Conservation (phyloP, 2,888 invertebrate genomes). For the Lottia gigantea region DNA sequence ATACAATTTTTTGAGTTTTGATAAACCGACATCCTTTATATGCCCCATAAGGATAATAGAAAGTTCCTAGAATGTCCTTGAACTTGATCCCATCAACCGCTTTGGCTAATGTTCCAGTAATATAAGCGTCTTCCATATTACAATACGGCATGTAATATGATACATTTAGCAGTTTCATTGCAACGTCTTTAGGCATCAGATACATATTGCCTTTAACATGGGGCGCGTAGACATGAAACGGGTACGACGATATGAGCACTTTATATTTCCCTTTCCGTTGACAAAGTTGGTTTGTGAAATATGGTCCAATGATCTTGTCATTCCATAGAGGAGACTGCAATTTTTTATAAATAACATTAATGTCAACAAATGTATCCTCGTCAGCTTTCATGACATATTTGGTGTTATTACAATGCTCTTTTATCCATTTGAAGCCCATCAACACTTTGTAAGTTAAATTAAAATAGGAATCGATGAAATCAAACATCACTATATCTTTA, state of each 20-base stretch:
- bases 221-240: constrained; percentile 36
- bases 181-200: constrained; percentile 41
- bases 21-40: not conserved
- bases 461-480: constrained; percentile 56
- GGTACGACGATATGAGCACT: constrained; percentile 32
- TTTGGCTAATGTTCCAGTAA: constrained; percentile 47
- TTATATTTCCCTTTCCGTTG: constrained; percentile 37
- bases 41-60: not conserved
- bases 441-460: constrained; percentile 62
- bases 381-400: constrained; percentile 57
- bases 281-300: constrained; percentile 19
- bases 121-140: constrained; percentile 50
- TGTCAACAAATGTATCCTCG: constrained; percentile 62
- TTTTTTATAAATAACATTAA: constrained; percentile 62
- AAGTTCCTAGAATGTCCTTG: not conserved
- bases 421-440: constrained; percentile 57
- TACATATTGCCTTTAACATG: constrained; percentile 45
- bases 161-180: constrained; percentile 31
- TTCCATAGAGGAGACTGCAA: constrained; percentile 17
- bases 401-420: constrained; percentile 48
- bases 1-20: not conserved
- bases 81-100: constrained; percentile 21
- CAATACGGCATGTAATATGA: constrained; percentile 46
- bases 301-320: constrained; percentile 14
- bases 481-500: constrained; percentile 35